These are phyloP conservation scores for Tetragonisca angustula DNA, from an alignment of 2,888 invertebrate species.

Conservation along the genomic window DNA sequence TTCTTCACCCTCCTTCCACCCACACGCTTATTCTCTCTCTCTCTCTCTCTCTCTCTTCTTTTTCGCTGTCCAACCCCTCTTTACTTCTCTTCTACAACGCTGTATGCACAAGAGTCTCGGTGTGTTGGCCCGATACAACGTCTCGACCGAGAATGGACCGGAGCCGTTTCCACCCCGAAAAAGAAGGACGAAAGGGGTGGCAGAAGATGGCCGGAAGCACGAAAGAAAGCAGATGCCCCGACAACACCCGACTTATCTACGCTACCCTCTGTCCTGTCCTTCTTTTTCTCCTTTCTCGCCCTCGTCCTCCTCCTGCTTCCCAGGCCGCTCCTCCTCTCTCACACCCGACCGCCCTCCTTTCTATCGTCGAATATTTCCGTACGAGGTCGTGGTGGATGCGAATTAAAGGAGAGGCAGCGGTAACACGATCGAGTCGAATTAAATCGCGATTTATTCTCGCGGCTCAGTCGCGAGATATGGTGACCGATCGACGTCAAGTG, in stretches of 20 bases:
- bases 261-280: slow-evolving; percentile 55
- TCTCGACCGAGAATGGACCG: slow-evolving; percentile 67
- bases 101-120: slow-evolving; percentile 20
- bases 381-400: slow-evolving; percentile 8
- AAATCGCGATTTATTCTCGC: background rate
- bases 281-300: slow-evolving; percentile 49
- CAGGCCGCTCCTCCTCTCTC: slow-evolving; percentile 10
- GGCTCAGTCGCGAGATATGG: no score
- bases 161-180: slow-evolving; percentile 66
- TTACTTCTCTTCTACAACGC: background rate
- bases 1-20: slow-evolving; percentile 51
- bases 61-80: background rate
- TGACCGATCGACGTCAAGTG: no score
- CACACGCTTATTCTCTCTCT: slow-evolving; percentile 19
- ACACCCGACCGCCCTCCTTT: background rate
- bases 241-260: slow-evolving; percentile 73
- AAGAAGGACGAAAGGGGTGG: slow-evolving; percentile 73
- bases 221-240: slow-evolving; percentile 69
- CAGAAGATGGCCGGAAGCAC: slow-evolving; percentile 75
- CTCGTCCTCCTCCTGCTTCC: slow-evolving; percentile 37
- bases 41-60: slow-evolving; percentile 9
- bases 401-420: background rate
- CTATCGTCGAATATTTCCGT: slow-evolving; percentile 43
- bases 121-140: slow-evolving; percentile 67
- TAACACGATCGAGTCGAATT: background rate